Conservation (phyloP, 2,113 vertebrate species). For the Hyperopisus bebe region DNA sequence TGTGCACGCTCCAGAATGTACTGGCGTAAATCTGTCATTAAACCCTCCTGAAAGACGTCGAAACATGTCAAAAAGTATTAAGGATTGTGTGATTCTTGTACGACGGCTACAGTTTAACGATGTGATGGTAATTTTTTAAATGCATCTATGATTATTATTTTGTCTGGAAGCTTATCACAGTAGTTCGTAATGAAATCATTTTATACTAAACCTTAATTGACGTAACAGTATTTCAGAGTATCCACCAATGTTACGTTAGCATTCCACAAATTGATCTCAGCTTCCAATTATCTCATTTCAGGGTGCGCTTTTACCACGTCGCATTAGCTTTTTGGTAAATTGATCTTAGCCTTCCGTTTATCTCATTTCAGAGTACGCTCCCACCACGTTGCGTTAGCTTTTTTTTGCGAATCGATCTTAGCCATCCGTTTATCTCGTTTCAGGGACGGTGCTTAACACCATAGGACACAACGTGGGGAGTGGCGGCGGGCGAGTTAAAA, state of each 20-base stretch:
- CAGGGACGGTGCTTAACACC: background rate
- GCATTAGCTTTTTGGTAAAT: background rate
- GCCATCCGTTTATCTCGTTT: background rate
- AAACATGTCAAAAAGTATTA: background rate
- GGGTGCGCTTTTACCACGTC: background rate
- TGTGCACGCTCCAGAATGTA: constrained; percentile 3
- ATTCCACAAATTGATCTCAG: background rate
- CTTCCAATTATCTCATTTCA: background rate
- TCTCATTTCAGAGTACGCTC: background rate
- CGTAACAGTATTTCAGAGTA: background rate
- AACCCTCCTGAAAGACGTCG: background rate
- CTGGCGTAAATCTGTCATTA: background rate
- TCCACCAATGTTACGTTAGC: background rate
- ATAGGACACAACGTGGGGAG: background rate
- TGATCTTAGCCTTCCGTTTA: background rate
- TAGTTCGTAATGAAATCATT: background rate
- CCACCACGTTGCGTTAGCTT: background rate
- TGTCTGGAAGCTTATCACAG: background rate
- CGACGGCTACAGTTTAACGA: background rate
- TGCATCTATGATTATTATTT: background rate
- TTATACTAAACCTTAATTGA: background rate
- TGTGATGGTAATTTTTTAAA: background rate
- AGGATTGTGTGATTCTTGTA: background rate
- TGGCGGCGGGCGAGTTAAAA: constrained; percentile 37
- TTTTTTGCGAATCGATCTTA: background rate